These are phyloP conservation scores for Paramacrobiotus metropolitanus DNA, from an alignment of 1,140 invertebrate genomes.

Conservation along the genomic window DNA sequence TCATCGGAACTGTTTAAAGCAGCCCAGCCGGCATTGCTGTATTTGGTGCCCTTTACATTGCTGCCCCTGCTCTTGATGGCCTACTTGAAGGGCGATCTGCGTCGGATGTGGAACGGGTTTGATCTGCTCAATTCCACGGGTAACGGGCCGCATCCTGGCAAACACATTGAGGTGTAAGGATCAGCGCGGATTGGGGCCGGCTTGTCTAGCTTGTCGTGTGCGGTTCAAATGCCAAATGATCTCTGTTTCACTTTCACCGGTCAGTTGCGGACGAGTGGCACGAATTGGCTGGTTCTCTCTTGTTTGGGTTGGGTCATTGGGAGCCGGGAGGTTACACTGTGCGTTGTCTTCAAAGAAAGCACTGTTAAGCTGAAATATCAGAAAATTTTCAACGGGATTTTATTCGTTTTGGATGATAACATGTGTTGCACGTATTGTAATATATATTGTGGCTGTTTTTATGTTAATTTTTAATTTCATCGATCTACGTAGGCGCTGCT, in stretches of 20 bases:
- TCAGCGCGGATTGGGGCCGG: neutral
- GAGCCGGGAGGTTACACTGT: neutral
- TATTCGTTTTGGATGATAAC: neutral
- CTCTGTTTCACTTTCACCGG: too few species aligned
- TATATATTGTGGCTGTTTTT: neutral
- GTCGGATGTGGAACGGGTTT: slow-evolving; percentile 60
- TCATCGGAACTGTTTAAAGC: slow-evolving; percentile 92
- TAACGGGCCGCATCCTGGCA: neutral
- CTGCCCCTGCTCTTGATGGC: slow-evolving; percentile 86
- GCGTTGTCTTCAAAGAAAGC: too few species aligned
- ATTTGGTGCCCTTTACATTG: slow-evolving; percentile 87
- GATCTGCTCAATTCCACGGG: neutral
- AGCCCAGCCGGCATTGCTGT: slow-evolving; percentile 82
- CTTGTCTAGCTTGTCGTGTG: neutral
- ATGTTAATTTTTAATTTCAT: neutral
- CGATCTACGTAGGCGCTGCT: too few species aligned
- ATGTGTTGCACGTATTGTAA: neutral
- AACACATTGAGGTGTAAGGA: neutral
- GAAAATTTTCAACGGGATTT: neutral
- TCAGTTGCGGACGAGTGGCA: neutral
- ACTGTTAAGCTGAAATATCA: too few species aligned
- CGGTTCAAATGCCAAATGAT: neutral
- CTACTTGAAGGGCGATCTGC: slow-evolving; percentile 81
- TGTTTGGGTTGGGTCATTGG: neutral
- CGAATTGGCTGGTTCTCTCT: neutral